Base-by-base conservation (phyloP, 23 tunicate species). In the Halocynthia roretzi region DNA sequence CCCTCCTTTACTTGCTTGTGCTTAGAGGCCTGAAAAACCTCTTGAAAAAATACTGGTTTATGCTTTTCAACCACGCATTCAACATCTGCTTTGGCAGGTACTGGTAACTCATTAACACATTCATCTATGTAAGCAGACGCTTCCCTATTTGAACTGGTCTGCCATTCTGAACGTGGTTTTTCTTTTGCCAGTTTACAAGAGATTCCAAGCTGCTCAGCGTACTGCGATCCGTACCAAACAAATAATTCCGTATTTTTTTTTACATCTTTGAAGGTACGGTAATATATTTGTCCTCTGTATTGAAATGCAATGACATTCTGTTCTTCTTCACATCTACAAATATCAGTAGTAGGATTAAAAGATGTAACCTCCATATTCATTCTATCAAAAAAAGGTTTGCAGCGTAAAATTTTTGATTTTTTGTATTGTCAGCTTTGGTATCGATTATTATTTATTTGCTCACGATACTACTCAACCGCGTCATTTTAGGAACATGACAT, bases 191-290 rank as follows among this genome's bases (percentile, higher is more conserved):
- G 22, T 54, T 81, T 72, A 21, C 53, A 23, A 8, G 82, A 54
- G 14, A 87, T 87, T 10, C 93, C 93, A 20, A 87, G 82, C 10
- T 82, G 86, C 71, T 77, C 74, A 12, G 93, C 93, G 77, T 87
- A 87, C 44, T 87, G 93, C 12, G 58, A 50, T 5, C 93, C 93
- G 71, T 87, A 87, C 93, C 93, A 87, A 8, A 87, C 93, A 62
- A 87, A 77, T 40, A 87, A 62, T 68, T 87, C 93, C 75, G 50
- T 61, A 22, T 85, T 82, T 70, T 58, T 62, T 62, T 70, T 82
- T 8, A 87, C 72, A 8, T 77, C 78, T 63, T 82, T 82, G 80
- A 75, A 87, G 23, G 84, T 54, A 49, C 84, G 80, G 52, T 87
- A 87, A 52, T 87, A 87, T 8, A 87, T 87, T 55, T 82, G 67